phyloP scores from a whole-genome alignment of 2,797 vertebrate species.

The Sebastes hubbsi region DNA sequence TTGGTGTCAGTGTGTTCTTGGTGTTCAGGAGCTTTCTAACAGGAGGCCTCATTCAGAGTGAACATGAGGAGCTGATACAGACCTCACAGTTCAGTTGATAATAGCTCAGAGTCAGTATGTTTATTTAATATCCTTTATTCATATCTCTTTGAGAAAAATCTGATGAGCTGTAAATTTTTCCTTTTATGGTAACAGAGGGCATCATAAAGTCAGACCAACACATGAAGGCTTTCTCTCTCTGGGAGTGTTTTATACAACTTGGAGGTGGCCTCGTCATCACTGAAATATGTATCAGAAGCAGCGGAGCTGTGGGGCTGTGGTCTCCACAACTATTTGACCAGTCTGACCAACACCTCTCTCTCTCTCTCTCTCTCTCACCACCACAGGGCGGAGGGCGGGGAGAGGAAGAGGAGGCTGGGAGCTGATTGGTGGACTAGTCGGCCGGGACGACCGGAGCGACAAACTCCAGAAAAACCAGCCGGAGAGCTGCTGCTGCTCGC shows the following conservation, averaged over 20 bases:
- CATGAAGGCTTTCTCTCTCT: slow-evolving; percentile 21
- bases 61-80: rapidly evolving
- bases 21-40: neutral
- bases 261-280: slow-evolving; percentile 54
- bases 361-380: no score
- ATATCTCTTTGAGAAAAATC: neutral
- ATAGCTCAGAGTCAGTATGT: neutral
- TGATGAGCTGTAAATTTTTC: slow-evolving; percentile 23
- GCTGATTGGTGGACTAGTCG: slow-evolving; percentile 55
- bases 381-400: slow-evolving; percentile 37
- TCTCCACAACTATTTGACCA: slow-evolving; percentile 46
- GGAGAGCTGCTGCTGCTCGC: slow-evolving; percentile 25
- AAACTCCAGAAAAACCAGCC: slow-evolving; percentile 56
- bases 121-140: slow-evolving; percentile 4
- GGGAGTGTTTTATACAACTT: slow-evolving; percentile 39
- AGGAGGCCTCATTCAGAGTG: neutral
- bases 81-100: neutral
- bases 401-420: neutral
- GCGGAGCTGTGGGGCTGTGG: slow-evolving; percentile 27
- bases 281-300: slow-evolving; percentile 45
- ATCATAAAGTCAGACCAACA: slow-evolving; percentile 15
- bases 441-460: slow-evolving; percentile 29
- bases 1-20: neutral
- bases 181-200: slow-evolving; percentile 65
- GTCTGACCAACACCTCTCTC: slow-evolving; percentile 48